These are phyloP conservation scores for Apamea sordens DNA, from an alignment of 2,888 invertebrate genomes.

Conservation along the genomic window DNA sequence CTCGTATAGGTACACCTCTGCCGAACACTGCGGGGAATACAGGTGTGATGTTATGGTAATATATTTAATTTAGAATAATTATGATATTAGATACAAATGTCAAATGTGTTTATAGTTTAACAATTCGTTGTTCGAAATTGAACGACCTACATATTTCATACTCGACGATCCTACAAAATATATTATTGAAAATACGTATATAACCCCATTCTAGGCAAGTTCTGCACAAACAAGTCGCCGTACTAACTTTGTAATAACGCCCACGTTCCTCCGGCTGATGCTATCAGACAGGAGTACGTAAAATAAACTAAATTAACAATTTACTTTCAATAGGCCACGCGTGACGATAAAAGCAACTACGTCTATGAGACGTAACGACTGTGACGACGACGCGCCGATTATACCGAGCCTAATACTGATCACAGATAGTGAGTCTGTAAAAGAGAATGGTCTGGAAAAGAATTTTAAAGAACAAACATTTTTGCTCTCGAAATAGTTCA, in stretches of 20 bases:
- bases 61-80: background rate
- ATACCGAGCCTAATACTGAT: slow-evolving; percentile 22
- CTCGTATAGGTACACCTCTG: background rate
- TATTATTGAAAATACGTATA: background rate
- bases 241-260: background rate
- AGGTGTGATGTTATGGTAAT: background rate
- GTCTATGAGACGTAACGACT: slow-evolving; percentile 30
- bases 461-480: background rate
- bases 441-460: slow-evolving; percentile 6
- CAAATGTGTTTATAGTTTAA: background rate
- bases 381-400: slow-evolving; percentile 15
- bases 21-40: background rate
- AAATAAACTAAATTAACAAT: slow-evolving; percentile 73
- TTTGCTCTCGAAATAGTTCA: background rate
- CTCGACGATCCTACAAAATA: background rate
- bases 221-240: background rate
- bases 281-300: slow-evolving; percentile 49
- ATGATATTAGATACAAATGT: background rate
- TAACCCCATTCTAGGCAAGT: background rate
- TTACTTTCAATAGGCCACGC: slow-evolving; percentile 71
- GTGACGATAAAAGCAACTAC: slow-evolving; percentile 69
- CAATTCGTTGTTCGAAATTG: background rate
- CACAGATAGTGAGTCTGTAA: slow-evolving; percentile 14
- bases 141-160: background rate
- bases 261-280: slow-evolving; percentile 1